Evolutionary conservation across 53 echinoderm and acorn worm species (phyloP), one percentile per base, ranked within the genome.

Genomic region (Apostichopus leukothele): DNA sequence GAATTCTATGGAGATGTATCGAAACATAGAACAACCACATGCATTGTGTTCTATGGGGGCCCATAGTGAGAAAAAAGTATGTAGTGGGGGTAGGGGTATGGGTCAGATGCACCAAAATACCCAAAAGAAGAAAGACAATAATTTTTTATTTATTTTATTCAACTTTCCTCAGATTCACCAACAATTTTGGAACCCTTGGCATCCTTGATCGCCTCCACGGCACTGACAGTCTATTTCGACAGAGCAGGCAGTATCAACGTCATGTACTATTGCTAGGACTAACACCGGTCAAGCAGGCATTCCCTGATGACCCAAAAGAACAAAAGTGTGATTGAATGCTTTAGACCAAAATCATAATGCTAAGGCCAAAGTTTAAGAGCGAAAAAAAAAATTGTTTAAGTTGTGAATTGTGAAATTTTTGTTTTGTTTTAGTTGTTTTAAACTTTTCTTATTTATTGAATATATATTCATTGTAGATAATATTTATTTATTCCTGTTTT

Each of bases 201-300:
- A 91, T 97, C 76, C 86, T 97, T 78, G 98, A 97, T 60, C 95
- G 95, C 16, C 90, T 97, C 23, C 98, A 97, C 79, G 95, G 95
- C 60, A 97, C 98, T 4, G 98, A 97, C 76, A 91, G 92, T 63
- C 75, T 95, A n/a, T 97, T 97, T 91, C 94, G 98, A 14, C 78
- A 92, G 89, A 95, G 90, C 81, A 97, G 96, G 92, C 83, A 94
- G 53, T 97, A 95, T 90, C 86, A 93, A 26, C 95, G 98, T 5
- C 95, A 97, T 86, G 83, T 92, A 26, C 86, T 97, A 26, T 91
- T 95, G 7, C 74, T 96, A 20, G 92, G 94, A 19, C 60, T 95
- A 1, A 90, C 90, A n/a, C 98, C 98, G 5, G 86, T 95, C 63
- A 75, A 90, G 51, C 93, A 92, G 85, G 90, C 91, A 5, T 83